Conservation (phyloP, 92 coral and sea anemone species). For the Epizoanthus fatuus region DNA sequence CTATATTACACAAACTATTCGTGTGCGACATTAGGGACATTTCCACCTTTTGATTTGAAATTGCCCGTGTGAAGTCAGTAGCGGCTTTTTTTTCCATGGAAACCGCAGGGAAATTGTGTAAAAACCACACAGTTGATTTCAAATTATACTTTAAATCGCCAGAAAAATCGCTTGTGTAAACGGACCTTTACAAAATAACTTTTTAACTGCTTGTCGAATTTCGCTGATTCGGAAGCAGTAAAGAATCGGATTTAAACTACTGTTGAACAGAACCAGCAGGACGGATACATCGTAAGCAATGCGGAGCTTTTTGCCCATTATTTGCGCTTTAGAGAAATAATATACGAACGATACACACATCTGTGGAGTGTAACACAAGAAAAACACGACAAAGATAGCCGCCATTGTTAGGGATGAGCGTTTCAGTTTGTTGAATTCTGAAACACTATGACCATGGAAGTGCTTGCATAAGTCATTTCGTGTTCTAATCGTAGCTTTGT, state of each 20-base stretch:
- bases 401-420: conserved; percentile 27
- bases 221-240: conserved; percentile 25
- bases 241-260: conserved; percentile 23
- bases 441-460: conserved; percentile 15
- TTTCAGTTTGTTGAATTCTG: conserved; percentile 10
- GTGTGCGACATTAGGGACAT: too few relatives aligned
- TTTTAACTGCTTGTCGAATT: neutral
- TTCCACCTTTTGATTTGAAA: too few relatives aligned
- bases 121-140: too few relatives aligned
- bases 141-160: neutral
- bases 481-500: neutral
- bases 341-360: conserved; percentile 14
- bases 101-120: neutral
- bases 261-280: conserved; percentile 18
- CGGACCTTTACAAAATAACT: neutral
- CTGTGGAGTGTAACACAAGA: conserved; percentile 19
- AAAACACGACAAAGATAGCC: conserved; percentile 9
- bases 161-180: too few relatives aligned
- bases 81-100: neutral
- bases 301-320: conserved; percentile 21
- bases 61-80: too few relatives aligned
- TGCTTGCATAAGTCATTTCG: neutral
- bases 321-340: neutral
- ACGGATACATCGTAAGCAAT: conserved; percentile 10
- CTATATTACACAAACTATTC: too few relatives aligned